Evolutionary conservation across 2,797 vertebrate species (phyloP), one percentile per base, ranked within the genome.

Genomic region (Enteromius paludinosus): DNA sequence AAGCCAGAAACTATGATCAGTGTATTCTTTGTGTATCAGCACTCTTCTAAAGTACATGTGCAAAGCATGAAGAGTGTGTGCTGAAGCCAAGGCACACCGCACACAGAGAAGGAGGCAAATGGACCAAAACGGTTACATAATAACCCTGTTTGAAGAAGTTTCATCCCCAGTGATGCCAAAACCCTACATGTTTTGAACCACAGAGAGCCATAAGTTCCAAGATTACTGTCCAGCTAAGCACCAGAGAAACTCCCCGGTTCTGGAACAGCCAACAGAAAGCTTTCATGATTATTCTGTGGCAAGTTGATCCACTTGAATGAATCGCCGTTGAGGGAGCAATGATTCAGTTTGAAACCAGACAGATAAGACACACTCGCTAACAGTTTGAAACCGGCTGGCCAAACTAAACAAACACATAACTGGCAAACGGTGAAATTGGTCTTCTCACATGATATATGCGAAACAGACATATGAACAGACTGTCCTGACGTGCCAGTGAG

Each of bases 361-460:
- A 71, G 66, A 79, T 79, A 79, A 77, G 79, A 88, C 78, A 81
- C 68, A 12, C 66, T 64, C 14, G 69, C 59, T 73, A 74, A 81
- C 68, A 82, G 80, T 74, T 85, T 85, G 49, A 72, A 88, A 86
- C 69, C 23, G 30, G 5, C 30, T 83, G 8, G 73, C 83, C 85
- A 88, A 86, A 85, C 62, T 33, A 78, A 83, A 84, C 73, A 85
- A 86, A 82, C 87, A 86, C 72, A 85, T 85, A 76, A 79, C 15
- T 76, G 85, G 78, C 78, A 71, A 76, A 76, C 6, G 17, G 1
- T 56, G 17, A 56, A 76, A 81, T n/a, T 43, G 59, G 77, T 81
- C 72, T 76, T 12, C n/a, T 68, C 38, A 28, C 15, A 43, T 80
- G 74, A 86, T 77, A 82, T 82, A 79, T 28, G 28, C 23, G 12